Evolutionary conservation across 2,113 vertebrate genomes (phyloP), one percentile per base, ranked within the genome.

Genomic region (Eulacestoma nigropectus): DNA sequence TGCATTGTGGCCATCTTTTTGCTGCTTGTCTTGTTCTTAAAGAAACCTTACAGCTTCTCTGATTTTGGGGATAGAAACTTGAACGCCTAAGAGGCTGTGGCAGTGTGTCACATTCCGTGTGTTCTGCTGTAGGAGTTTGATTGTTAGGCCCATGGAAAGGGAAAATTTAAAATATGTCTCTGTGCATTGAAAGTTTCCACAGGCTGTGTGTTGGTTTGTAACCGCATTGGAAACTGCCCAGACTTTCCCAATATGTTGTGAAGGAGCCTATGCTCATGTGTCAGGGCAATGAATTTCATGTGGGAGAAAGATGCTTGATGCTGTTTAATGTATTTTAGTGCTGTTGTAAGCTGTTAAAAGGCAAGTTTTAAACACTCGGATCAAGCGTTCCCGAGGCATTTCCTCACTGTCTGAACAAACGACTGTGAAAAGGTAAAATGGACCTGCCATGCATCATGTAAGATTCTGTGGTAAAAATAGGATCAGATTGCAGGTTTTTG

Each of bases 81-180:
- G 62, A 46, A 50, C 22, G 23, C 41, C 13, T 35, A 15, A 39
- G 67, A 50, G 30, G 41, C n/a, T 32, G 14, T 86, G 53, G 44
- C 37, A 21, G 27, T 7, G 26, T 0, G 0, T 84, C 63, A 42
- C 49, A 8, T 39, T 26, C 23, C 0, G 1, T 0, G 1, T 62
- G 22, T 84, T 76, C 39, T 3, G 0, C 27, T 75, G 27, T 15
- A 78, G 35, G n/a, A 49, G 16, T 85, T 85, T 21, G n/a, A 7
- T 57, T 64, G 16, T 55, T 59, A 17, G 30, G 11, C 27, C 50
- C 11, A 1, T 15, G 62, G 70, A 39, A 63, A 67, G 47, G 60
- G 42, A 62, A 53, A 23, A 16, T 39, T 27, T 63, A 22, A 84
- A 32, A 4, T 11, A 8, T 1, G 4, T 10, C 5, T 59, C 26